phyloP scores from a whole-genome alignment of 2,888 invertebrate species.

The Leptopilina syphax region DNA sequence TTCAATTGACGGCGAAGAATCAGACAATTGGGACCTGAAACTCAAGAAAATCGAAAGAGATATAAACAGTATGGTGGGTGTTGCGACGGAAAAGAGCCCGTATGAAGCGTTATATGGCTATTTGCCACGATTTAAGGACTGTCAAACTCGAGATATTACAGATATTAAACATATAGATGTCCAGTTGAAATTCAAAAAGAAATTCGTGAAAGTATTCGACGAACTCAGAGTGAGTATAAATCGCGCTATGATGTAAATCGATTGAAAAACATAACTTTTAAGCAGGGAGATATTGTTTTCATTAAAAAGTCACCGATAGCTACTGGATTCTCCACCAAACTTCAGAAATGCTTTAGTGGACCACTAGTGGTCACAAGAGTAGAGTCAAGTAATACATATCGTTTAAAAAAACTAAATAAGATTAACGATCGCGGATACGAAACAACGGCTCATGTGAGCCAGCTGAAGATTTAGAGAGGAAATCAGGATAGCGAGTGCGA shows the following conservation, averaged over 20 bases:
- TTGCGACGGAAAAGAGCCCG: conserved; percentile 9
- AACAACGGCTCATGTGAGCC: conserved; percentile 7
- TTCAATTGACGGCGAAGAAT: background rate
- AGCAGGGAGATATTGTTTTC: background rate
- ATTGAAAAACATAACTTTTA: background rate
- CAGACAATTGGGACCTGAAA: conserved; percentile 10
- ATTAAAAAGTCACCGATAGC: conserved; percentile 5
- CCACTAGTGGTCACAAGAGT: conserved; percentile 33
- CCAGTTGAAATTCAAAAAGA: conserved; percentile 18
- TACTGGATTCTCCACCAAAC: conserved; percentile 29
- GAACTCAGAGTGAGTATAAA: background rate
- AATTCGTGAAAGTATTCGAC: background rate
- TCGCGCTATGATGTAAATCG: background rate
- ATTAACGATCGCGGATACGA: background rate
- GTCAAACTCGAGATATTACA: conserved; percentile 14
- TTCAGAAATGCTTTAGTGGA: conserved; percentile 30
- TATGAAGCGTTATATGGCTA: conserved; percentile 39
- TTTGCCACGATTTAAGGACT: conserved; percentile 35
- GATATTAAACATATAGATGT: conserved; percentile 19
- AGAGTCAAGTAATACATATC: background rate
- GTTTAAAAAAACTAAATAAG: background rate
- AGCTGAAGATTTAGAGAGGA: background rate
- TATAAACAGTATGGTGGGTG: background rate
- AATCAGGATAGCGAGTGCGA: background rate
- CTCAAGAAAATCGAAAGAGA: conserved; percentile 3